phyloP scores from a whole-genome alignment of 2,113 vertebrate species.

The Nicator chloris region DNA sequence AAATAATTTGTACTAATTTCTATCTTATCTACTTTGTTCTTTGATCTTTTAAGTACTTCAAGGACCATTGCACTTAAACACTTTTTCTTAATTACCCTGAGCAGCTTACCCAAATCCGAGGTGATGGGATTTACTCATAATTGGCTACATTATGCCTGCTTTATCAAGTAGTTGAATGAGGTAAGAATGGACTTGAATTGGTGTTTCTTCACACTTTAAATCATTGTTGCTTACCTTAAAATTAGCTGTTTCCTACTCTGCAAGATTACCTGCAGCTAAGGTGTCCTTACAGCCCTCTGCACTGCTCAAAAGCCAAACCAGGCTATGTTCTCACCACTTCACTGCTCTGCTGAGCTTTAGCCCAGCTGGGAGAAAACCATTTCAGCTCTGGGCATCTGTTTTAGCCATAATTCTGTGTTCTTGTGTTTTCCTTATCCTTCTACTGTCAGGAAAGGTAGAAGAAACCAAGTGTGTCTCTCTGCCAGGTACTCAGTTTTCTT shows the following conservation, averaged over 20 bases:
- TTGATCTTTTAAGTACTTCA: constrained; percentile 17
- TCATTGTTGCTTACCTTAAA: neutral
- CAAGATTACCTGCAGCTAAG: neutral
- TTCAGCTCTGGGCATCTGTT: neutral
- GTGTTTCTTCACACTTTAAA: neutral
- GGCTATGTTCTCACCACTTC: neutral
- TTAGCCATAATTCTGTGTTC: neutral
- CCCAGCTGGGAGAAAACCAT: neutral
- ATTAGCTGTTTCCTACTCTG: neutral
- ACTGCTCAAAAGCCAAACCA: neutral
- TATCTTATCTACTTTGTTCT: neutral
- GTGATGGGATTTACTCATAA: neutral
- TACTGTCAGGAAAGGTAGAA: neutral
- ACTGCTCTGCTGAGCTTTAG: neutral
- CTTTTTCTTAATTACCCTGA: neutral
- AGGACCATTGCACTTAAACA: neutral
- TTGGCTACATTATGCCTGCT: neutral
- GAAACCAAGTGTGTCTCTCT: neutral
- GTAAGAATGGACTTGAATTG: neutral
- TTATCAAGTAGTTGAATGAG: neutral
- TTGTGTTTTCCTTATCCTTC: neutral
- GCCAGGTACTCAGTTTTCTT: neutral
- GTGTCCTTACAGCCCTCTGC: neutral
- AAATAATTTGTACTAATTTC: neutral
- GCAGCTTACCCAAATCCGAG: neutral